Conservation (phyloP, 2,888 invertebrate genomes). For the Trichogramma evanescens region DNA sequence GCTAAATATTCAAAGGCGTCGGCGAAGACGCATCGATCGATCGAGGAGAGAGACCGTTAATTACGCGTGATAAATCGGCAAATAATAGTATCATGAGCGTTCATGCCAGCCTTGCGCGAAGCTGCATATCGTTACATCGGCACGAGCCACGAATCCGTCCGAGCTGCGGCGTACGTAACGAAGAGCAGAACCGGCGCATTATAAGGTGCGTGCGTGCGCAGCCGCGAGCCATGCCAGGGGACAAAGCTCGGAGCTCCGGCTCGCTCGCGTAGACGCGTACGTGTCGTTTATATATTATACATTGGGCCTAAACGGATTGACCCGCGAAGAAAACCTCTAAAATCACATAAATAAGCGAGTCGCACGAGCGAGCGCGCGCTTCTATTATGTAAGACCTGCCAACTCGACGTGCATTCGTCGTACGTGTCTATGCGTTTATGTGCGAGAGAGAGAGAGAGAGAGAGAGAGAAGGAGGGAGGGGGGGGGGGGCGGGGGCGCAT, state of each 20-base stretch:
- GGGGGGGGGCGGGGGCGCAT: no score
- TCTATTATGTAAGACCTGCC: constrained; percentile 31
- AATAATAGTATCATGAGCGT: no score
- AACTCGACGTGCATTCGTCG: constrained; percentile 4
- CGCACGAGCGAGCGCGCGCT: constrained; percentile 22
- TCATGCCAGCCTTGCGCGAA: neutral
- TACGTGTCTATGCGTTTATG: neutral
- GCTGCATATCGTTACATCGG: neutral
- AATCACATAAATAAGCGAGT: constrained; percentile 41
- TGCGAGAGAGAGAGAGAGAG: neutral
- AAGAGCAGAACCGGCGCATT: constrained; percentile 5
- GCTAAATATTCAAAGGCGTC: no score
- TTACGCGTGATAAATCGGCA: no score
- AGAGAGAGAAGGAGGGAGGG: neutral
- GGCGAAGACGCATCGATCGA: no score
- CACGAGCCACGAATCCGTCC: neutral
- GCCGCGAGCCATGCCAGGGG: constrained; percentile 2
- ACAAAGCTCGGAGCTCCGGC: no score
- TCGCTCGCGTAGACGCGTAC: constrained; percentile 21
- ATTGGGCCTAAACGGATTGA: constrained; percentile 40
- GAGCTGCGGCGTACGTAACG: neutral
- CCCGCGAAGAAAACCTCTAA: constrained; percentile 44
- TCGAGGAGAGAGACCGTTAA: no score
- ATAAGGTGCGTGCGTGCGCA: constrained; percentile 18
- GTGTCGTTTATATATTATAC: constrained; percentile 30